Evolutionary conservation across 2,888 invertebrate species (phyloP), one percentile per base, ranked within the genome.

Genomic region (Hypercompe scribonia): DNA sequence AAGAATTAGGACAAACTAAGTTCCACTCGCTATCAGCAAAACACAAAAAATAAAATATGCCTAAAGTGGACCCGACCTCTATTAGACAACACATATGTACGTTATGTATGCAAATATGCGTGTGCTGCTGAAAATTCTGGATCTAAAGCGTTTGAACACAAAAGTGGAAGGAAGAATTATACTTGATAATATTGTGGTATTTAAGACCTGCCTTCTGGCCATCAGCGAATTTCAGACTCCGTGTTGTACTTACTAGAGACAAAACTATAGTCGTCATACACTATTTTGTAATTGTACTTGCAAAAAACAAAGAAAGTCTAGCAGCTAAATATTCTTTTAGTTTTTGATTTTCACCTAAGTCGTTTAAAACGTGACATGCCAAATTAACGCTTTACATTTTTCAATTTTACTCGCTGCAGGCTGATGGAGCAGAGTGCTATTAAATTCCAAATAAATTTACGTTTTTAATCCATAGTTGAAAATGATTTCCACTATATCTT

Each of bases 1-100:
- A 70, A 70, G 24, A 70, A 70, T 69, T 36, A 36, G 36, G 39
- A 18, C 31, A 15, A 54, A 54, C 33, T n/a, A 31, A 42, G 31
- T 66, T 46, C 33, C 46, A 31, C 31, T 31, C 15, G 33, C 31
- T 66, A 33, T 46, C 66, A 46, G 33, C 33, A 66, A 46, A 31
- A 66, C 31, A 42, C 31, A 46, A 66, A 28, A 28, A 46, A 66
- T 31, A 66, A 33, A 28, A 66, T 46, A 0, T 46, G 42, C 61
- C 31, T n/a, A n/a, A 66, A 66, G 21, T 66, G 42, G 39, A 42
- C 65, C 21, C 31, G 42, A 66, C 42, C 42, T 66, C 24, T 46
- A 66, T 42, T 66, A 66, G 21, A 31, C 21, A 42, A 21, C 31
- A 24, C 42, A 66, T 42, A 42, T 66, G 31, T 46, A 66, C 13